A percentile compares a stretch with the other conserved stretches of the same genome.
phyloP scores from a whole-genome alignment of 2,113 vertebrate species.

The Chionis minor region DNA sequence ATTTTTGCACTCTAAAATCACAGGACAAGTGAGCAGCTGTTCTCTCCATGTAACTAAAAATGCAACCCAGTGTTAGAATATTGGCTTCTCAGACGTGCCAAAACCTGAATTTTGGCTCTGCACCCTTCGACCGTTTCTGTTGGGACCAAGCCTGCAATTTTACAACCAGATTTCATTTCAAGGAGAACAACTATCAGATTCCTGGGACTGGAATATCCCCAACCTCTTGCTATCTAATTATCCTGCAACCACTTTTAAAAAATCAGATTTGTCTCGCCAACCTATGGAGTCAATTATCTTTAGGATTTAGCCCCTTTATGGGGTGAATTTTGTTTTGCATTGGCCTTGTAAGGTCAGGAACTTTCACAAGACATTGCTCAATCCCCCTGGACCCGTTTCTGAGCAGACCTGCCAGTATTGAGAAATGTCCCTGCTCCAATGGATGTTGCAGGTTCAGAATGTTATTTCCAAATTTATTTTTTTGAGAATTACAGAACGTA shows the following conservation, averaged over 20 bases:
- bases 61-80: background rate
- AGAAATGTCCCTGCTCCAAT: background rate
- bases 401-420: background rate
- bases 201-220: background rate
- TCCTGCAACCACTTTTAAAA: background rate
- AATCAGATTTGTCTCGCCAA: rapidly evolving
- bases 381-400: background rate
- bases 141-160: background rate
- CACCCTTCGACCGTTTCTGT: background rate
- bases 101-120: background rate
- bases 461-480: background rate
- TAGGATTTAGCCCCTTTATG: background rate
- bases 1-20: background rate
- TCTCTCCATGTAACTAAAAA: background rate
- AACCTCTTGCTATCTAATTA: background rate
- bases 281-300: background rate
- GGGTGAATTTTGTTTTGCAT: background rate
- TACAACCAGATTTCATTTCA: background rate
- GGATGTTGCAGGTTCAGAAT: background rate
- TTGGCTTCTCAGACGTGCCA: background rate
- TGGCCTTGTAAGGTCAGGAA: background rate
- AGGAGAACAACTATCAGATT: background rate
- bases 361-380: conserved; percentile 22
- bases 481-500: background rate
- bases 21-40: background rate